Base-by-base conservation (phyloP, 2,113 vertebrate species). In the Cephalopterus ornatus region DNA sequence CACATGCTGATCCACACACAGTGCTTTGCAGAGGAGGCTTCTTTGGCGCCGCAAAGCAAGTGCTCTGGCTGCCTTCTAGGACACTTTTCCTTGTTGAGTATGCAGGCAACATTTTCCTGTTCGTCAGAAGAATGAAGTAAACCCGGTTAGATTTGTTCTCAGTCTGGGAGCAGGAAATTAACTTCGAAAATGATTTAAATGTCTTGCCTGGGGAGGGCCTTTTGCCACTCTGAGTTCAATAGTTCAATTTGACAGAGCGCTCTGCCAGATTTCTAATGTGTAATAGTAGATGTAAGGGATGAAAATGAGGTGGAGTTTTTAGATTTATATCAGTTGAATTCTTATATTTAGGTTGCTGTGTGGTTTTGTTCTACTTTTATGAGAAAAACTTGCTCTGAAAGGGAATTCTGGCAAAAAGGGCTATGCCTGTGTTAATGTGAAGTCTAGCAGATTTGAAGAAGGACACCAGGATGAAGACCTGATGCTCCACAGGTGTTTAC, bases 131-230 rank as follows among this genome's bases (percentile, higher is more conserved):
- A 97, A 98, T 97, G 97, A 97, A 97, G 95, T 95, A 97, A 98
- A 97, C 97, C 72, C 20, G n/a, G 97, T 98, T 98, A 97, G 95
- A 98, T 98, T 98, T 98, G 97, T 97, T 98, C 97, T 96, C 95
- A 80, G 75, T 97, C 91, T 97, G 95, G 97, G 95, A 97, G 96
- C 95, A 96, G 97, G 97, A 98, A 98, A 98, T 98, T 98, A 98
- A 97, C 96, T 98, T 97, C 97, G 95, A 97, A 98, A 97, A 97
- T 96, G 73, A 97, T 98, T 98, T 98, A 98, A 97, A 97, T 97
- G 92, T 96, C 95, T 97, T 97, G 96, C 96, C 91, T 92, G 74
- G 93, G 91, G 97, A 97, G 76, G 96, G 89, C 95, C 95, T 98
- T 97, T 97, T 96, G 96, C 88, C 78, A 89, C 94, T 91, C 89